Evolutionary conservation across 2,888 invertebrate species (phyloP).

Genomic region (Caenorhabditis panamensis): DNA sequence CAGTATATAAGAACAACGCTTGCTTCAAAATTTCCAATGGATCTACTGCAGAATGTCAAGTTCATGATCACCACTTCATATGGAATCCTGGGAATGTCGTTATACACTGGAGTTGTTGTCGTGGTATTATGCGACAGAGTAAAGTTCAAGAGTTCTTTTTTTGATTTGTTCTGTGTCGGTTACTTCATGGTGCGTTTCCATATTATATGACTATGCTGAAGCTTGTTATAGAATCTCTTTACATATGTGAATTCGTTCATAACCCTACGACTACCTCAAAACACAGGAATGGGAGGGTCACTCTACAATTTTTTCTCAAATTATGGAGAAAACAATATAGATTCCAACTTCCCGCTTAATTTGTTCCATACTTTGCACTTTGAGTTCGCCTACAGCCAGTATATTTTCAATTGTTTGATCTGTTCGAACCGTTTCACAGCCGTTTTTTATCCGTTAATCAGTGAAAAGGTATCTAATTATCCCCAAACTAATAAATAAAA

Average conservation of each 20-base stretch:
- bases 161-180: constrained; percentile 16
- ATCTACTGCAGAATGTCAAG: constrained; percentile 7
- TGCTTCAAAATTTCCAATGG: constrained; percentile 9
- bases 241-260: constrained; percentile 33
- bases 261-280: constrained; percentile 30
- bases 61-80: constrained; percentile 27
- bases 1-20: no score
- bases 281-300: constrained; percentile 6
- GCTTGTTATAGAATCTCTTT: constrained; percentile 13
- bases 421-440: constrained; percentile 28
- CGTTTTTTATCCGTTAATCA: constrained; percentile 12
- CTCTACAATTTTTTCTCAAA: constrained; percentile 15
- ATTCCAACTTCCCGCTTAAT: constrained; percentile 1
- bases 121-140: constrained; percentile 1
- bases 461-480: constrained; percentile 30
- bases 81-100: constrained; percentile 18
- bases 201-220: neutral
- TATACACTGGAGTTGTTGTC: constrained; percentile 7
- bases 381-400: constrained; percentile 39
- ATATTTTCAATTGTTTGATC: constrained; percentile 29
- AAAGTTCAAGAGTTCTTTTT: constrained; percentile 17
- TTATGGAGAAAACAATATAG: constrained; percentile 1
- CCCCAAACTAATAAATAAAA: neutral
- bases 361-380: constrained; percentile 31
- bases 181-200: constrained; percentile 33